A percentile compares a stretch with the other conserved stretches of the same genome.
These are phyloP conservation scores for Itoplectis maculator DNA, from an alignment of 2,888 invertebrate genomes.

Conservation along the genomic window DNA sequence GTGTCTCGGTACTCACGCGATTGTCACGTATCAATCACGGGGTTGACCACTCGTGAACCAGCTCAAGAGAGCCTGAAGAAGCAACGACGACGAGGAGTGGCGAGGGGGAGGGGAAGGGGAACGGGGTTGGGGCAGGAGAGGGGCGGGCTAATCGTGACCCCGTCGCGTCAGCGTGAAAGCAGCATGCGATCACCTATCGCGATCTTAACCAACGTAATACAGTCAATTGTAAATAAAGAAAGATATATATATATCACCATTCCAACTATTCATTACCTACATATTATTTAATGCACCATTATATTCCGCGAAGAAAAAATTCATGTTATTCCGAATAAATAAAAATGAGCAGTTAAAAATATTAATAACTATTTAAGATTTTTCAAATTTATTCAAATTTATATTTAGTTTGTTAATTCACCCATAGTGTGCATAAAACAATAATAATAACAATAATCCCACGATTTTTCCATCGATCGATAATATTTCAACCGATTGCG, in stretches of 20 bases:
- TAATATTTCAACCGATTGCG: too few species aligned
- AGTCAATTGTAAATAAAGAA: not conserved
- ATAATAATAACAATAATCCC: too few species aligned
- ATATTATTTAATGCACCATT: too few species aligned
- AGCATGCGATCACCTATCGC: conserved; percentile 13
- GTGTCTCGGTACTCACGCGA: conserved; percentile 22
- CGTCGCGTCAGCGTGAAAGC: not conserved
- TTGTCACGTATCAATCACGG: conserved; percentile 43
- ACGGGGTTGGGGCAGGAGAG: not conserved
- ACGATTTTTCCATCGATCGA: too few species aligned
- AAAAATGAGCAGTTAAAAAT: too few species aligned
- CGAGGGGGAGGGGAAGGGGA: not conserved
- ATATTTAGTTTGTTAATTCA: too few species aligned
- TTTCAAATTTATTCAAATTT: too few species aligned
- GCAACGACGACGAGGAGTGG: not conserved
- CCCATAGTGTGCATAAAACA: too few species aligned
- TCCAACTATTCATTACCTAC: not conserved
- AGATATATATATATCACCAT: not conserved
- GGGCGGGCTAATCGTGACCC: conserved; percentile 9
- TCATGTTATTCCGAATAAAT: too few species aligned
- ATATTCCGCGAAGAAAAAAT: too few species aligned
- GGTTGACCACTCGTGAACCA: conserved; percentile 35
- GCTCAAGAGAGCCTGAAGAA: not conserved
- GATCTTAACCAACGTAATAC: not conserved
- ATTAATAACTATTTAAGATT: too few species aligned